Evolutionary conservation across 2,113 vertebrate species (phyloP), one percentile per base, ranked within the genome.

Genomic region (Gobius niger): DNA sequence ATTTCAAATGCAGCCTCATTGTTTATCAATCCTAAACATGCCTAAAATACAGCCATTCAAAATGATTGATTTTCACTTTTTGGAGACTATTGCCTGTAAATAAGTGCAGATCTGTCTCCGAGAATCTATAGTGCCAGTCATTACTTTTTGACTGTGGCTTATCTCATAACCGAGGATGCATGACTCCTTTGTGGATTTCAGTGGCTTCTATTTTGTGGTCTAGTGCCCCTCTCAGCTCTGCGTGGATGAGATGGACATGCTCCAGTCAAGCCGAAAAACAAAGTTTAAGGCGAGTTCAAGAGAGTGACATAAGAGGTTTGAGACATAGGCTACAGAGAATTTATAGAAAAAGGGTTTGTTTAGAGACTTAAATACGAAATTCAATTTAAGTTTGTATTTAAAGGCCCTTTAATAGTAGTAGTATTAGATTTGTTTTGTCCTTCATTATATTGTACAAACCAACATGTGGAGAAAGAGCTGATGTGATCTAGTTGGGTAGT

Each of bases 181-280:
- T 85, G 72, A 71, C 53, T 15, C n/a, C 57, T 82, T 79, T 84
- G 78, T 87, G 82, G 74, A 83, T 87, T 86, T 89, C 82, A 80
- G 78, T 81, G 19, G 42, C 19, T 71, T 80, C 85, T 79, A 87
- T 91, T 88, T 87, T 83, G 78, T 81, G 84, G 82, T 87, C 82
- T 72, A 68, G 70, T 80, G 85, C 75, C 70, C 82, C 73, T 67
- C 68, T 68, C 79, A 70, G 77, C 68, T 65, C 75, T 78, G 78
- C 74, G 72, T 72, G 87, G 86, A 89, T 87, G 88, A 91, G 87
- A 82, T 81, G 82, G 86, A 86, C 75, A 53, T 66, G 77, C 85
- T 75, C 82, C 82, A 88, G 82, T 67, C 69, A 82, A 85, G 79
- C 82, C 75, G 75, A 90, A 86, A 83, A 75, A 68, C 84, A 84